These are phyloP conservation scores for Nesidiocoris tenuis DNA, from an alignment of 2,888 invertebrate species.

Conservation along the genomic window DNA sequence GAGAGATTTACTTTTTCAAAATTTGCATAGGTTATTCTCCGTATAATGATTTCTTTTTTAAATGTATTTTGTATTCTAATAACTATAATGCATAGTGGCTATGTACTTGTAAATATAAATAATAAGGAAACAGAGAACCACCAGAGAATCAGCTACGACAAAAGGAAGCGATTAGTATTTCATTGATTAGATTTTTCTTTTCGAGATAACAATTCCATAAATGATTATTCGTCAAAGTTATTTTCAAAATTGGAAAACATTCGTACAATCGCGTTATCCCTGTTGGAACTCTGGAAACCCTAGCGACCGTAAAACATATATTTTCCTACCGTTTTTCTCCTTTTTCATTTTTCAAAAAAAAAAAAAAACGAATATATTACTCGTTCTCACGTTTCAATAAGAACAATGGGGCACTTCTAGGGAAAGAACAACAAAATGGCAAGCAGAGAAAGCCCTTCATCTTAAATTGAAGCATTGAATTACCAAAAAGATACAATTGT, in stretches of 20 bases:
- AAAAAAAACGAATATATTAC: neutral
- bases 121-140: conserved; percentile 28
- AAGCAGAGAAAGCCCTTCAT: no score
- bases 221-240: no score
- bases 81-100: conserved; percentile 33
- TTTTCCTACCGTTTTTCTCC: conserved; percentile 10
- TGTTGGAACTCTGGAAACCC: conserved; percentile 37
- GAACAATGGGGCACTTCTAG: neutral
- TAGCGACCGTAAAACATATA: conserved; percentile 3
- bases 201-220: no score
- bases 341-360: conserved; percentile 2
- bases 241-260: no score
- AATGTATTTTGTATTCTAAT: conserved; percentile 21
- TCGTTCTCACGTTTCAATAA: no score
- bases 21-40: neutral
- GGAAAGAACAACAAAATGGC: no score
- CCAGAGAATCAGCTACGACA: conserved; percentile 14
- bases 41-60: neutral
- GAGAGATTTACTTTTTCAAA: neutral
- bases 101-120: conserved; percentile 15
- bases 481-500: no score
- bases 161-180: no score
- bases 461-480: no score
- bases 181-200: no score
- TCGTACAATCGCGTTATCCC: conserved; percentile 1